phyloP scores from a whole-genome alignment of 2,888 invertebrate genomes.

The Dysmachus trigonus region DNA sequence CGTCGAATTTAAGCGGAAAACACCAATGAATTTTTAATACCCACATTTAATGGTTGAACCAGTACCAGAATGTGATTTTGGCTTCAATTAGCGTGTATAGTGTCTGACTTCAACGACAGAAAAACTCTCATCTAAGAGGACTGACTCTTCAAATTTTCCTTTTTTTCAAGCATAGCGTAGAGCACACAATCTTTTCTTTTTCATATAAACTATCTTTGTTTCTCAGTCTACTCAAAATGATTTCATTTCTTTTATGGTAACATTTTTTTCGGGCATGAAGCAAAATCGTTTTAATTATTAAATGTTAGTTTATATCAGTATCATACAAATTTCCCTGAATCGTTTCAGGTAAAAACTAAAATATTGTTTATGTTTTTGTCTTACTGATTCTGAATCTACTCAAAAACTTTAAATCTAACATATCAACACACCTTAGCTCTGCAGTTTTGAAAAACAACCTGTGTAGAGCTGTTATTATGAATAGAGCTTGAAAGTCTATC shows the following conservation, averaged over 20 bases:
- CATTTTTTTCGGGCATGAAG: not conserved
- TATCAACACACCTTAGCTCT: too few relatives aligned
- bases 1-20: not conserved
- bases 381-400: too few relatives aligned
- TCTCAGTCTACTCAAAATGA: not conserved
- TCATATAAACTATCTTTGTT: not conserved
- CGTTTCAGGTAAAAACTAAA: not conserved
- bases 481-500: too few relatives aligned
- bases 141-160: not conserved
- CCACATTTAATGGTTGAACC: not conserved
- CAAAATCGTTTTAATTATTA: not conserved
- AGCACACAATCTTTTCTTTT: too few relatives aligned
- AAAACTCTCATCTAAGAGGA: not conserved
- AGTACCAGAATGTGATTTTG: not conserved
- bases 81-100: not conserved
- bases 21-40: too few relatives aligned
- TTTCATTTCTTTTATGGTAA: not conserved
- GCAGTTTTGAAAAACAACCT: too few relatives aligned
- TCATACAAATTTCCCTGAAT: not conserved
- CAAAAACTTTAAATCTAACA: too few relatives aligned
- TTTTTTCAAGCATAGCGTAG: not conserved
- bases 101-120: not conserved
- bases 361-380: too few relatives aligned
- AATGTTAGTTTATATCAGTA: not conserved
- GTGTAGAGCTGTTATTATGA: too few relatives aligned